Evolutionary conservation across 2,797 vertebrate genomes (phyloP), one percentile per base, ranked within the genome.

Genomic region (Acropternis orthonyx): DNA sequence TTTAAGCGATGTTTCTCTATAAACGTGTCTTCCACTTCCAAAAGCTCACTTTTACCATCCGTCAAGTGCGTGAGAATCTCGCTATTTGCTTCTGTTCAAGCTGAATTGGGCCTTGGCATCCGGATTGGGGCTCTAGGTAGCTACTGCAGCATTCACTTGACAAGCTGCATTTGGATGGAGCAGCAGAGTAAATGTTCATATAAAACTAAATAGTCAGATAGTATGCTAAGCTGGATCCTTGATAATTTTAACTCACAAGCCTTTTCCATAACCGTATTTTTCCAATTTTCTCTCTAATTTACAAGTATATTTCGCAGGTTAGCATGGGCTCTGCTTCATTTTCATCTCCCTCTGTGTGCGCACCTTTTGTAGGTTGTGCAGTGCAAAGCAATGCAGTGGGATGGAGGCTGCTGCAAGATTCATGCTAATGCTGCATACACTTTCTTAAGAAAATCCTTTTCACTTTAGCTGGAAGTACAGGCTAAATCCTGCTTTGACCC

Each of bases 111-210:
- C 66, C 66, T 62, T 41, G 69, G 36, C n/a, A 4, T 21, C 19
- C 0, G 0, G 59, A 43, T 21, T 1, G 0, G 26, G 59, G 34
- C 74, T 82, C 43, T 11, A 4, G 8, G 15, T 17, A 15, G 19
- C 39, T 62, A 23, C 59, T 32, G 3, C 72, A 68, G 52, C 6
- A 6, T 58, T 43, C 43, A 1, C 37, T 48, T 37, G 37, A 58
- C 63, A 44, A 43, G 52, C 28, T 7, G 26, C 32, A 1, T 55
- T 55, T 44, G 71, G 19, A 6, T 30, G 44, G 66, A 62, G 36
- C 8, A 24, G 32, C 0, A 0, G 39, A 5, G 16, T 41, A 76
- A 83, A 59, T 18, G 20, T 36, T 75, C 2, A 1, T 55, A 21
- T 71, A 56, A 90, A 95, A 67, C 41, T 28, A 39, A 88, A 24